Percentiles rank a stretch among this genome's conserved stretches.
Conservation (phyloP, 2,888 invertebrate species). For the Alentia gelatinosa region DNA sequence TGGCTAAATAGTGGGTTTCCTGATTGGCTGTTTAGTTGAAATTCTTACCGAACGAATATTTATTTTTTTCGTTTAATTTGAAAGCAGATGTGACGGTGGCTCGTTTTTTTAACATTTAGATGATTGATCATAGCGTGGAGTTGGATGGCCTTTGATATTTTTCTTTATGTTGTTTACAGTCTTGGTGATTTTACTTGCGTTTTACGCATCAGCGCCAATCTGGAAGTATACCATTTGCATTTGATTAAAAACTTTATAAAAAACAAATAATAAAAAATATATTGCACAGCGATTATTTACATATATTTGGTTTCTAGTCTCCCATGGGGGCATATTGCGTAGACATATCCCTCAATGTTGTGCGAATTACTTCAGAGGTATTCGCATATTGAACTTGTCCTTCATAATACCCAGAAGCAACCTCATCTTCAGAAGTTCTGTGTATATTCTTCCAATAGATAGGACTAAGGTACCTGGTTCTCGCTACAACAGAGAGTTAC, state of each 20-base stretch:
- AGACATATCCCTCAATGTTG: background rate
- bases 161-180: conserved; percentile 24
- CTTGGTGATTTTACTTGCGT: background rate
- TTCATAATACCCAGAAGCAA: background rate
- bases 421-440: background rate
- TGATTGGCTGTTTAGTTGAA: background rate
- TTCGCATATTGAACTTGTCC: background rate
- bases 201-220: background rate
- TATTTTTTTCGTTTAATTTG: background rate
- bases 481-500: background rate
- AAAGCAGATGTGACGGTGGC: background rate
- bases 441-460: background rate
- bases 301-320: background rate
- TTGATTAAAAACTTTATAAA: background rate
- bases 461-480: background rate
- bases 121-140: conserved; percentile 11
- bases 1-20: conserved; percentile 13
- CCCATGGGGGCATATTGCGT: background rate
- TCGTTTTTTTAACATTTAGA: conserved; percentile 19
- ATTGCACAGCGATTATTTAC: background rate
- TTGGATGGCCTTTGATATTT: conserved; percentile 27
- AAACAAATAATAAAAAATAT: background rate
- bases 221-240: background rate
- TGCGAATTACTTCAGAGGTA: background rate
- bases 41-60: background rate